phyloP scores from a whole-genome alignment of 92 coral and sea anemone genomes.

The Umimayanthus kanabou region DNA sequence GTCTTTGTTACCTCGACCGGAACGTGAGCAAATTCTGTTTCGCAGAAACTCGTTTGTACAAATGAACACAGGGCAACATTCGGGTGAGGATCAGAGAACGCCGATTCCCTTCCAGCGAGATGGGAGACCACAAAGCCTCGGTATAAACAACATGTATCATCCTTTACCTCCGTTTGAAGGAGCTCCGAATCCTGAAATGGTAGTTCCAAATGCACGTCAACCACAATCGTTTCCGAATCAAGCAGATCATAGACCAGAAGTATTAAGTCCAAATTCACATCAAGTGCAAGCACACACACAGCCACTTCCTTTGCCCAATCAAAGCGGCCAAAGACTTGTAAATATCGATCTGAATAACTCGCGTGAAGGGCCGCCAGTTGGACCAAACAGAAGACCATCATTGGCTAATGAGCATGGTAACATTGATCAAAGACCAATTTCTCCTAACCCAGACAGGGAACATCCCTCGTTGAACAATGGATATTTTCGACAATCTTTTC shows the following conservation, averaged over 20 bases:
- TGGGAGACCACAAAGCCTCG: not conserved
- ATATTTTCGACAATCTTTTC: not conserved
- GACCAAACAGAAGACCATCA: not conserved
- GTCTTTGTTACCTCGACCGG: not conserved
- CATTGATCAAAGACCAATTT: not conserved
- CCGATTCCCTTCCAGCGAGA: not conserved
- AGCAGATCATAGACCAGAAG: not conserved
- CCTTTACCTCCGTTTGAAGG: not conserved
- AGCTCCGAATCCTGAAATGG: not conserved
- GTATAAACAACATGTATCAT: not conserved
- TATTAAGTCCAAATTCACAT: not conserved
- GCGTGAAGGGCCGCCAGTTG: not conserved
- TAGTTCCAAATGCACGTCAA: not conserved
- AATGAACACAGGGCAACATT: not conserved
- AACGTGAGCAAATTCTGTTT: not conserved
- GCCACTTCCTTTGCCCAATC: not conserved
- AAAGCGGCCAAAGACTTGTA: not conserved
- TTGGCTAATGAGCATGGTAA: not conserved
- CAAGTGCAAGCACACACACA: not conserved
- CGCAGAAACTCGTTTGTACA: not conserved
- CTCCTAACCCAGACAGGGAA: not conserved
- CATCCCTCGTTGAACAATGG: not conserved
- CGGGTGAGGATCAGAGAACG: not conserved
- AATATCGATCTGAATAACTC: not conserved
- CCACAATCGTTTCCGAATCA: not conserved